A percentile compares a stretch with the other conserved stretches of the same genome.
Evolutionary conservation across 2,888 invertebrate species (phyloP).

Genomic region (Junonia oenone): DNA sequence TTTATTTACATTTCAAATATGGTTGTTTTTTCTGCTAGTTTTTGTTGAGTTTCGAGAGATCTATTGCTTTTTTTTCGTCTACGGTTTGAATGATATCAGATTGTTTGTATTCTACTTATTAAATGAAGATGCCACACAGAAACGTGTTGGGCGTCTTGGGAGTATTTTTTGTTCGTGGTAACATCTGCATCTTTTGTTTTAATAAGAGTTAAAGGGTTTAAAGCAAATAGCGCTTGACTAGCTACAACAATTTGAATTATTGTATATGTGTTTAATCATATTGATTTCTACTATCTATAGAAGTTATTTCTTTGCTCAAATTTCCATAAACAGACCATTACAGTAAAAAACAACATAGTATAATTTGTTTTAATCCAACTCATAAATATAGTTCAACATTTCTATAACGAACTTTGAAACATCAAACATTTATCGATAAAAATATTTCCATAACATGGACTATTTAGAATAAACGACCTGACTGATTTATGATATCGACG

Average conservation of each 20-base stretch:
- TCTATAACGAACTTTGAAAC: not conserved
- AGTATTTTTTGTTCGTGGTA: constrained; percentile 6
- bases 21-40: constrained; percentile 22
- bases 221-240: too few species aligned
- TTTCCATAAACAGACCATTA: too few species aligned
- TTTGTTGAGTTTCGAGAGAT: constrained; percentile 7
- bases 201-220: not conserved
- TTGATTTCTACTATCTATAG: too few species aligned
- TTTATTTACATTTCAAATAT: constrained; percentile 44
- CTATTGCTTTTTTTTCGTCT: not conserved
- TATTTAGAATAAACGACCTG: not conserved
- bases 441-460: not conserved
- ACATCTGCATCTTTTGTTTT: not conserved
- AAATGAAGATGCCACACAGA: constrained; percentile 3
- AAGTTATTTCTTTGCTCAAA: too few species aligned
- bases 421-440: not conserved
- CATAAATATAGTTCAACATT: not conserved
- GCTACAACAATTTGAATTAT: too few species aligned
- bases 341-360: too few species aligned
- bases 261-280: too few species aligned
- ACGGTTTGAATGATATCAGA: constrained; percentile 1
- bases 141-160: not conserved
- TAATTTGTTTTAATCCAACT: too few species aligned
- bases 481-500: not conserved
- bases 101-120: not conserved